Conservation (phyloP, 2,113 vertebrate genomes). For the Eulemur rufifrons region DNA sequence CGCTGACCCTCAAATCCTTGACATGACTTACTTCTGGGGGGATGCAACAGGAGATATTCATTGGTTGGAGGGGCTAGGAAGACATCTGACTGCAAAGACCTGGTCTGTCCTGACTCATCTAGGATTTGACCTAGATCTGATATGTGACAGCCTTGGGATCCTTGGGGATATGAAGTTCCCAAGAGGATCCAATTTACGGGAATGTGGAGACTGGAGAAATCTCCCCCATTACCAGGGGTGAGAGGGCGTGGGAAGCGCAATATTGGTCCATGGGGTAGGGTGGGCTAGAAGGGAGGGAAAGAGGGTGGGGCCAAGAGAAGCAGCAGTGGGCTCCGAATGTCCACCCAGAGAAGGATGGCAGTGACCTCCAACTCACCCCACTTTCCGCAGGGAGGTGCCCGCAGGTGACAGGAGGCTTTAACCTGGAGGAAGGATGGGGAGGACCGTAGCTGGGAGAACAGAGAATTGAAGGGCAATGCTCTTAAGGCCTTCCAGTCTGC, state of each 20-base stretch:
- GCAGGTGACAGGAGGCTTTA: not conserved
- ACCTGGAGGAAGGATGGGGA: not conserved
- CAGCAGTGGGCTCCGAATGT: not conserved
- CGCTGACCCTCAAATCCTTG: not conserved
- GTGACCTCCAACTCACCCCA: not conserved
- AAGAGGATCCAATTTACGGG: not conserved
- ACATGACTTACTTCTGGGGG: not conserved
- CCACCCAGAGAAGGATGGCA: not conserved
- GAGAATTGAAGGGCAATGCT: not conserved
- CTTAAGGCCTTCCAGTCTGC: not conserved
- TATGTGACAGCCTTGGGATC: not conserved
- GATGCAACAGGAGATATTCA: not conserved
- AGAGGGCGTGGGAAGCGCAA: not conserved
- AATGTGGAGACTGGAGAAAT: not conserved
- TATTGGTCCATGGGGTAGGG: not conserved
- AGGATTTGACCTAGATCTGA: not conserved
- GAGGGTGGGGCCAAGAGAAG: not conserved
- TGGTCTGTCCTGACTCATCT: not conserved
- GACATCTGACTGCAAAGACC: not conserved
- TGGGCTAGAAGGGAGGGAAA: not conserved
- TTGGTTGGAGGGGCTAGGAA: not conserved
- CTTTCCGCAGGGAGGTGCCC: not conserved
- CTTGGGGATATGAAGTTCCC: not conserved
- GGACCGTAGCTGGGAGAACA: not conserved
- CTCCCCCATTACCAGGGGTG: not conserved